Base-by-base conservation (phyloP, 2,797 vertebrate genomes). In the Nannoperca obscura region DNA sequence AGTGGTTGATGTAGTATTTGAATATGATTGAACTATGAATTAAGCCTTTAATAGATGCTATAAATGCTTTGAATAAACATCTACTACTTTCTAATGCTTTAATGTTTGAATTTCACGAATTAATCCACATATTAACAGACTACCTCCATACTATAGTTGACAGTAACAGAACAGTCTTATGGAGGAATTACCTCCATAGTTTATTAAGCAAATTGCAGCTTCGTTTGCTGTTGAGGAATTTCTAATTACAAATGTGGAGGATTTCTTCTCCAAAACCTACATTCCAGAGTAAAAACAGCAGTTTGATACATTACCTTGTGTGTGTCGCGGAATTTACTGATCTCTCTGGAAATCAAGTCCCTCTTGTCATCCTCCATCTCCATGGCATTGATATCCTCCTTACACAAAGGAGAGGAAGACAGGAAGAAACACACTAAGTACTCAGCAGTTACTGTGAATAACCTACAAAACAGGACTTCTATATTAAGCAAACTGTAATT, bases 301-400 rank as follows among this genome's bases (percentile, higher is more conserved):
- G 70, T 74, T 73, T 58, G 95, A 95, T 95, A 93, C 93, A 91
- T 95, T 98, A 99, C 98, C 98, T 99, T 99, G 95, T 99, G 98
- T 80, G 98, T 99, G 91, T 99, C 98, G 86, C 98, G 96, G 95
- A 99, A 99, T 97, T 99, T 99, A 96, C 98, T 99, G 95, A 99
- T 99, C 96, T 99, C 98, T 94, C 98, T 97, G 88, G 98, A 99
- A 96, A 99, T 99, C 95, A 99, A 94, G 95, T 99, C 98, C 96
- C 98, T 96, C 95, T 99, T 99, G 94, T 99, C 98, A 91, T 99
- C 98, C 92, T 99, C 98, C 95, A 99, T 97, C 95, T 99, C 98
- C 95, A 99, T 99, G 88, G 97, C 98, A 92, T 97, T 99, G 95
- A 99, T 99, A 94, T 99, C 98, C 94, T 99, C 97, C 97, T 99